Evolutionary conservation across 2,797 vertebrate genomes (phyloP), one percentile per base, ranked within the genome.

Genomic region (Neoniphon sammara): DNA sequence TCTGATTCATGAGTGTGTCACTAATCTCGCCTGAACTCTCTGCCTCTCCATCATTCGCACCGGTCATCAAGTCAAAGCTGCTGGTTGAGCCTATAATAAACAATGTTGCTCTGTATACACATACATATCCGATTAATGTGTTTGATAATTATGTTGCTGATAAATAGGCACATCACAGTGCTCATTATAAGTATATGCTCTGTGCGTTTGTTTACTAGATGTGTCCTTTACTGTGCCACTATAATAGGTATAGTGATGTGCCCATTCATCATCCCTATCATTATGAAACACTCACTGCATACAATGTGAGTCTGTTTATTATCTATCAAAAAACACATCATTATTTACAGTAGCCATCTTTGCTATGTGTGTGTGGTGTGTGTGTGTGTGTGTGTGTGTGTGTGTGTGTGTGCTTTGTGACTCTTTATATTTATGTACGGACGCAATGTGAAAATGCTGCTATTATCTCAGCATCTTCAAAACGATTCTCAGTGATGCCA

Each of bases 61-160:
- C 62, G 82, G 85, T 77, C 87, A 75, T 56, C 15, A 9, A 31
- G 46, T 64, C 61, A 36, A 65, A 53, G 75, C 71, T 44, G 66
- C 39, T 76, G 82, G 66, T 83, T 72, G 14, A 73, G 30, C 31
- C 71, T 39, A 6, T 75, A 75, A 82, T 74, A 75, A 85, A 83
- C 77, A 71, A 27, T 70, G 75, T 44, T 30, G 18, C n/a, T 34
- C 44, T 30, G 55, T 39, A 49, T 49, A 55, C 60, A 70, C 58
- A 2, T 54, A 75, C 62, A 23, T 59, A 27, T 78, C 75, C 47
- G 30, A 87, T 83, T 69, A 81, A 88, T 88, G 82, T n/a, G 59
- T 70, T 76, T 77, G 69, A 75, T 88, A 89, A 88, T 91, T 84
- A 87, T 71, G 66, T 46, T 56, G 44, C 75, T 89, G 87, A 91